Base-by-base conservation (phyloP, 2,888 invertebrate genomes). In the Heliconius hortense region DNA sequence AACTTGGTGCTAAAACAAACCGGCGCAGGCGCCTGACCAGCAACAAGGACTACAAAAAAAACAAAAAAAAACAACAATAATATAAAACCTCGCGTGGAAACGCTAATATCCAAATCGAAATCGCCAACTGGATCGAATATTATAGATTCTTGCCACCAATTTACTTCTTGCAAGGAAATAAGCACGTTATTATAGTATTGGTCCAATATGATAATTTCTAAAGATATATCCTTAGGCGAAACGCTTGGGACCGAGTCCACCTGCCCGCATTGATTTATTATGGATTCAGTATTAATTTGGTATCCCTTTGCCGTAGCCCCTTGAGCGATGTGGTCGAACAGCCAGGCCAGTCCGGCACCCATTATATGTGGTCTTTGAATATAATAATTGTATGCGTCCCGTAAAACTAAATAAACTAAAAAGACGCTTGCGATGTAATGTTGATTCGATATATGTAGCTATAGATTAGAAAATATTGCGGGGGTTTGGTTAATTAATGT, bases 261-360 rank as follows among this genome's bases (percentile, higher is more conserved):
- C 94, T 94, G 94, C 93, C 91, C 86, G 83, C 84, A 90, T 90
- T 93, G 94, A 94, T 94, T 94, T 94, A 94, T 94, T 93, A 93
- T 92, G 93, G 90, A 94, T 93, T 93, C 93, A 92, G 89, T 91
- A 94, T 93, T 94, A 94, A 94, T 94, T 93, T 93, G 93, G 93
- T 94, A 93, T 93, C 90, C 94, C 93, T 92, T 92, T 92, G 92
- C 90, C 86, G 83, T 87, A 86, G 86, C 90, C 93, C 94, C 94
- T 93, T 91, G 87, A 93, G 94, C 94, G 91, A 90, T 93, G 84
- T 83, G 87, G 88, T 86, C 89, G 89, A 87, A 88, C 87, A 86
- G 31, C 31, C 31, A 83, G 90, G 87, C 86, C 87, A 86, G 87
- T 85, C 85, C 88, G 84, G 87, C 86, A 89, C 84, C 92, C 90